Conservation (phyloP, 1,140 invertebrate species). For the Megathymus violae region DNA sequence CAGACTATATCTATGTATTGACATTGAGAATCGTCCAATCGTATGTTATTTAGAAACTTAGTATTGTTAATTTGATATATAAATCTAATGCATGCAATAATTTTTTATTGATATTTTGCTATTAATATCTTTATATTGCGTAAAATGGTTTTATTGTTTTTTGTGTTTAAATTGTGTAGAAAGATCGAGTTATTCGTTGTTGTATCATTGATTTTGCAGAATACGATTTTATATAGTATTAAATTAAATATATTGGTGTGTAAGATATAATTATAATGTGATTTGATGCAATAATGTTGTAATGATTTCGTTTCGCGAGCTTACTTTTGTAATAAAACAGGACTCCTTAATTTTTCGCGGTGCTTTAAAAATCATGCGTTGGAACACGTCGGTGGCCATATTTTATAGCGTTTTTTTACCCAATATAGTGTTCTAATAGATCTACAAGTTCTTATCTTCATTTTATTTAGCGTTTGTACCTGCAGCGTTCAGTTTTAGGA, state of each 20-base stretch:
- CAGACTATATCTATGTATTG: constrained; percentile 29
- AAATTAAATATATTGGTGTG: constrained; percentile 61
- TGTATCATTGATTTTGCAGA: constrained; percentile 65
- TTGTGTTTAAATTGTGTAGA: constrained; percentile 60
- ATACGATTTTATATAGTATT: constrained; percentile 53
- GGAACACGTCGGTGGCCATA: constrained; percentile 29
- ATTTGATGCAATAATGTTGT: constrained; percentile 60
- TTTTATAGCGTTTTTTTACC: constrained; percentile 19
- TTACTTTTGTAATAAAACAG: constrained; percentile 39
- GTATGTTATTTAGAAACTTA: constrained; percentile 63
- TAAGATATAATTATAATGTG: constrained; percentile 42
- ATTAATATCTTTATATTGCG: constrained; percentile 60
- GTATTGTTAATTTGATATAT: constrained; percentile 69
- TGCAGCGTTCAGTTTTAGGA: not conserved
- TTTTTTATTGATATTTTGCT: constrained; percentile 77
- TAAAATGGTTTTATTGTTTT: constrained; percentile 53
- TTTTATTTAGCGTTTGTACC: constrained; percentile 9
- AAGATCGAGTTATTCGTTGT: constrained; percentile 60
- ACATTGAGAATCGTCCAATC: constrained; percentile 63
- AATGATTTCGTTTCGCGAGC: constrained; percentile 45
- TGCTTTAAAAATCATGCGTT: constrained; percentile 37
- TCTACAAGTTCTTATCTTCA: constrained; percentile 8
- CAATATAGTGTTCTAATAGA: constrained; percentile 12
- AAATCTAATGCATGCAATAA: constrained; percentile 78
- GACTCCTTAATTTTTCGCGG: constrained; percentile 39